These are phyloP conservation scores for Ophioninae sp. DNA, from an alignment of 2,888 invertebrate genomes.

Conservation along the genomic window DNA sequence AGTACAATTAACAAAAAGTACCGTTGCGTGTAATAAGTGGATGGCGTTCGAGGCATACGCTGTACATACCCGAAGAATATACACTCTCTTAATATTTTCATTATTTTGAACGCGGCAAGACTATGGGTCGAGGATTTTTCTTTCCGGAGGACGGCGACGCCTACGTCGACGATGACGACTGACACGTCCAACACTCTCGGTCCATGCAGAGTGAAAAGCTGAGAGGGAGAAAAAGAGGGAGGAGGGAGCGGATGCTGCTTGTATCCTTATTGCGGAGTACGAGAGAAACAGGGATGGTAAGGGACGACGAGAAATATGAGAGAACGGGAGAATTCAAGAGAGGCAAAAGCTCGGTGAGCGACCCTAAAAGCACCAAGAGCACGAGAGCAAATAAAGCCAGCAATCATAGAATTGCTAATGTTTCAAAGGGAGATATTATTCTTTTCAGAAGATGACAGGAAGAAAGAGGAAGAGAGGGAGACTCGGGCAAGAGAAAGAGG, in stretches of 20 bases:
- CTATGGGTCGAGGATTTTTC: constrained; percentile 42
- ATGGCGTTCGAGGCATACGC: background rate
- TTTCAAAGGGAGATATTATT: constrained; percentile 77
- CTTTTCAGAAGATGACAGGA: constrained; percentile 73
- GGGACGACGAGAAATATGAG: constrained; percentile 23
- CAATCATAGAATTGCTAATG: constrained; percentile 79
- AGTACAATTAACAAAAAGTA: constrained; percentile 47
- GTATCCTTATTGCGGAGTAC: constrained; percentile 20
- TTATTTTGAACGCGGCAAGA: constrained; percentile 32
- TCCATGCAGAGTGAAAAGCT: constrained; percentile 12
- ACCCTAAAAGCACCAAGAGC: constrained; percentile 40
- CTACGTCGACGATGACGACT: constrained; percentile 7
- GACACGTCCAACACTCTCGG: constrained; percentile 31
- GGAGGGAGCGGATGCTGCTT: constrained; percentile 30
- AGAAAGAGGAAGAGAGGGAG: constrained; percentile 35
- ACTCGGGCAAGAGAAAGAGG: constrained; percentile 35
- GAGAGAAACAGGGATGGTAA: constrained; percentile 4
- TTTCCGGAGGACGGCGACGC: constrained; percentile 3
- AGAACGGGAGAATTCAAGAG: constrained; percentile 26
- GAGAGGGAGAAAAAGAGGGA: background rate
- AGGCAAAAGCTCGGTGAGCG: constrained; percentile 56
- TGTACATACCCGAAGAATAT: background rate
- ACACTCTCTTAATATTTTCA: constrained; percentile 9
- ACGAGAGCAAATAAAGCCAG: constrained; percentile 73
- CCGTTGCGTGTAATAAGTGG: constrained; percentile 35